phyloP scores from a whole-genome alignment of 2,113 vertebrate species.

The Raja brachyura region DNA sequence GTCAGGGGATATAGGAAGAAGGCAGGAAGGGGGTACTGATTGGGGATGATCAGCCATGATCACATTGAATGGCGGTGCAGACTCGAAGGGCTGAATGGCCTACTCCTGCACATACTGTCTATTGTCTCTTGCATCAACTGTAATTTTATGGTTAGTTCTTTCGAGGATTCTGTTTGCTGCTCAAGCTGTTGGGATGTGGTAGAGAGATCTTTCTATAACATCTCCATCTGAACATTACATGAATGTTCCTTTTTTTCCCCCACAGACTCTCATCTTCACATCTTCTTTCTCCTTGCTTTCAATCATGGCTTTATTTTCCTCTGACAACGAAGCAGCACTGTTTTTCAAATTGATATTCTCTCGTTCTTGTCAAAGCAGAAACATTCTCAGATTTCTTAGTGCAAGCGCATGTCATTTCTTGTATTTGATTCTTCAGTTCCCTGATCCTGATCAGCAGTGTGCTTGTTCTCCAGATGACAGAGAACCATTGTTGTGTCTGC shows the following conservation, averaged over 20 bases:
- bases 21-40: too few species aligned
- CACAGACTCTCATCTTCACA: too few species aligned
- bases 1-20: too few species aligned
- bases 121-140: conserved; percentile 66
- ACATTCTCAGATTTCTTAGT: conserved; percentile 69
- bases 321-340: too few species aligned
- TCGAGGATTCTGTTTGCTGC: conserved; percentile 72
- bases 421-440: conserved; percentile 81
- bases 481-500: conserved; percentile 55
- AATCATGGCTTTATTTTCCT: too few species aligned
- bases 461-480: conserved; percentile 67
- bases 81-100: too few species aligned
- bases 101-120: conserved; percentile 37
- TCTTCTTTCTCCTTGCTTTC: too few species aligned
- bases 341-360: conserved; percentile 70
- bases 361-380: conserved; percentile 67
- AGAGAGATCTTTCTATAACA: conserved; percentile 77
- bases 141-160: conserved; percentile 68
- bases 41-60: too few species aligned
- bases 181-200: conserved; percentile 77
- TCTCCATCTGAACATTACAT: conserved; percentile 62
- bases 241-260: too few species aligned
- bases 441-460: conserved; percentile 74
- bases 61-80: too few species aligned
- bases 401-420: conserved; percentile 68